Conservation (phyloP, 2,888 invertebrate species). For the Catocala sponsa region DNA sequence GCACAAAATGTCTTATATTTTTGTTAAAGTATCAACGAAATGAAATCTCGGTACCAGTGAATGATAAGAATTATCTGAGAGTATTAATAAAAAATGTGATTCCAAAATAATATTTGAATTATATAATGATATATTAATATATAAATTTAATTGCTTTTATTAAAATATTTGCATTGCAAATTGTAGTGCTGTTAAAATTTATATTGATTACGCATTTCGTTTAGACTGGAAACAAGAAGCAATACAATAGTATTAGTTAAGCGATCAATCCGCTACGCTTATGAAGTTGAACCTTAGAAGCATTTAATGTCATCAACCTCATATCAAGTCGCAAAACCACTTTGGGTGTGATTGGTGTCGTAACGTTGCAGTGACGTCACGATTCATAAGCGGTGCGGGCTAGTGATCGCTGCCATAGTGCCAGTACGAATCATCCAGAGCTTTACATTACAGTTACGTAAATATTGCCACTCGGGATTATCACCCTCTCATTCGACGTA, state of each 20-base stretch:
- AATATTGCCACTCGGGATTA: background rate
- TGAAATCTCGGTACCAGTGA: background rate
- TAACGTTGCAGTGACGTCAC: no score
- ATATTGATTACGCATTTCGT: background rate
- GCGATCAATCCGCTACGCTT: no score
- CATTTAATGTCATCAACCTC: no score
- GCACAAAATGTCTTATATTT: conserved; percentile 7
- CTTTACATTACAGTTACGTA: background rate
- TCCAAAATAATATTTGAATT: conserved; percentile 3
- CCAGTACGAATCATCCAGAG: background rate
- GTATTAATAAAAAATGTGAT: conserved; percentile 6
- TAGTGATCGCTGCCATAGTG: no score
- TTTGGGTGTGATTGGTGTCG: no score
- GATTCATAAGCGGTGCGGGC: no score
- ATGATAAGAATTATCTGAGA: background rate
- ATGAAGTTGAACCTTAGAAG: no score
- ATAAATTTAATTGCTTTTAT: background rate
- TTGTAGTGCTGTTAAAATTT: background rate
- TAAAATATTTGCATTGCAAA: background rate
- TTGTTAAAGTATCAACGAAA: background rate
- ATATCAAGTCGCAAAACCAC: no score
- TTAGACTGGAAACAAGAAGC: background rate
- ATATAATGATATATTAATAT: background rate
- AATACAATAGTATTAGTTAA: conserved; percentile 1
- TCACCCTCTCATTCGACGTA: no score